Base-by-base conservation (phyloP, 2,888 invertebrate species). In the Eulithis testata region DNA sequence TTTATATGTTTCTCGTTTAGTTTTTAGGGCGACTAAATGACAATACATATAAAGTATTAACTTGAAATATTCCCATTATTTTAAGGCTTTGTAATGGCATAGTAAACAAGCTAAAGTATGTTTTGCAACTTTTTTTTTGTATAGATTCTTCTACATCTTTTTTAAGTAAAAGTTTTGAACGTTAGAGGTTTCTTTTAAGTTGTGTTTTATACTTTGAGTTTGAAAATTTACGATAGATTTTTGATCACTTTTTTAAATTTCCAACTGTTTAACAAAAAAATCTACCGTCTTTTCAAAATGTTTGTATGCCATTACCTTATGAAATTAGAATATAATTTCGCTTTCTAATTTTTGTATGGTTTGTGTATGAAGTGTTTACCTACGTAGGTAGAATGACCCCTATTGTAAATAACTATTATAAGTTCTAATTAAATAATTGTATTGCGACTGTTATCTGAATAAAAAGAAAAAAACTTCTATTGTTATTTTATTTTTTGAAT, bases 21-120 rank as follows among this genome's bases (percentile, higher is more conserved):
- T 91, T 79, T 80, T 88, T 91, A 93, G 92, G 92, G 92, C 92
- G 90, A 89, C 92, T 92, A 91, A 93, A 92, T 91, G 92, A 93
- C 90, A 90, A 90, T 87, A 82, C 91, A 92, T 93, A 91, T 91
- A 83, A 90, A 87, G 76, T 86, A 86, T 84, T 84, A 85, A 83
- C 81, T 84, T 77, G 79, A 88, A 87, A 81, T 90, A 91, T 92
- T 91, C 91, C 91, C 90, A 85, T 79, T 84, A 82, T 72, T 76
- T 76, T 71, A 86, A 89, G 88, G 87, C 76, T 68, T 50, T 53
- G 70, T 77, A 70, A 73, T 79, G 85, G 78, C 86, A 83, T 81
- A 72, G 70, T 78, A 75, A 70, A 70, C 73, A 60, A 54, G 63
- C 66, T 74, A 76, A 63, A 73, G 49, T 54, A 12, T 60, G 50